Conservation (phyloP, 2,888 invertebrate genomes). For the Sipha maydis region DNA sequence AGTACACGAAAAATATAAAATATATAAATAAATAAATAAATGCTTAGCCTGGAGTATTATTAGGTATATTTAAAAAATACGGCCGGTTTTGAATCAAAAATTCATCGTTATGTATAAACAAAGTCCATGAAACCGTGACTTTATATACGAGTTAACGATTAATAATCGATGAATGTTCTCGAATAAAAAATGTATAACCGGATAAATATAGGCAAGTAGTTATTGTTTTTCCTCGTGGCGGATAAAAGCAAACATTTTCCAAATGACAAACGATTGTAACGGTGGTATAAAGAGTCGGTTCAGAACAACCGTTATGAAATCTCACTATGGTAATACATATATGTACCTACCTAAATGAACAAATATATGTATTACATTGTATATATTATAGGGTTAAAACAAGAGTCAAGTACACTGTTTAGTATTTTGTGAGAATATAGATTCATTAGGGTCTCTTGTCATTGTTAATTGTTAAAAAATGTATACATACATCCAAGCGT, state of each 20-base stretch:
- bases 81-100: no score
- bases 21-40: no score
- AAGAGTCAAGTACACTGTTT: conserved; percentile 29
- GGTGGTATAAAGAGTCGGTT: background rate
- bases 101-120: no score
- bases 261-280: background rate
- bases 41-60: no score
- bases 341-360: background rate
- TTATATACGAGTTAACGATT: no score
- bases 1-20: no score
- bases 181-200: background rate
- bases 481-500: conserved; percentile 37
- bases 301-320: conserved; percentile 36
- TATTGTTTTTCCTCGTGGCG: background rate
- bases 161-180: no score
- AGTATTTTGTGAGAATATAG: conserved; percentile 24
- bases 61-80: no score
- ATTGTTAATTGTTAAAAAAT: conserved; percentile 52
- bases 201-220: background rate
- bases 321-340: background rate
- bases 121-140: no score
- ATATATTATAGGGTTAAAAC: background rate
- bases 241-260: background rate
- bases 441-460: conserved; percentile 53
- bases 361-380: background rate